Percentiles rank a stretch among this genome's conserved stretches.
Conservation (phyloP, 2,797 vertebrate species). For the Neomorphus geoffroyi region DNA sequence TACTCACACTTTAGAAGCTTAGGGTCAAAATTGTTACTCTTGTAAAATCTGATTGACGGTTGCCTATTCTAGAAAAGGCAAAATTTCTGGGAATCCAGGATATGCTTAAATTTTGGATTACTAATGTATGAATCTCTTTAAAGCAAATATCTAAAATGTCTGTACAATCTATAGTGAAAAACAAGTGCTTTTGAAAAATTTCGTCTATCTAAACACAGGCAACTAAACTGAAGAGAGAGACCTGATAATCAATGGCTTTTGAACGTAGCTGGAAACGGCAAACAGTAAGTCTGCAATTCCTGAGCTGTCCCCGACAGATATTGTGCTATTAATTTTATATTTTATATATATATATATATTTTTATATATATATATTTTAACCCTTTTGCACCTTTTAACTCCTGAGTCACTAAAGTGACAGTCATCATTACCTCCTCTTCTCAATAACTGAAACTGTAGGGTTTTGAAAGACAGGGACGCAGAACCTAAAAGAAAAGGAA, state of each 20-base stretch:
- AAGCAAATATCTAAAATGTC: neutral
- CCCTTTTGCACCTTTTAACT: neutral
- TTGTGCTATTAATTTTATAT: neutral
- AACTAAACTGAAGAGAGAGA: neutral
- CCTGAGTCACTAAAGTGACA: neutral
- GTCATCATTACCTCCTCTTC: neutral
- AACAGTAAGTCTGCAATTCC: neutral
- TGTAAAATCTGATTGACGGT: neutral
- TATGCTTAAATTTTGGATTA: neutral
- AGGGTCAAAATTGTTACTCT: neutral
- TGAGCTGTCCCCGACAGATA: neutral
- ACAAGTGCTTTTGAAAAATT: neutral
- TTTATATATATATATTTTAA: neutral
- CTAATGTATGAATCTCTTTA: neutral
- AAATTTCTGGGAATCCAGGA: neutral
- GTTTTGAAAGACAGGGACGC: neutral
- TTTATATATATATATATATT: neutral
- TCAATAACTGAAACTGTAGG: neutral
- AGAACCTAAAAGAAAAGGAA: neutral
- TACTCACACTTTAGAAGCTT: neutral
- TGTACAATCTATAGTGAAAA: neutral
- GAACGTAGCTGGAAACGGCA: neutral
- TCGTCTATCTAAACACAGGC: neutral
- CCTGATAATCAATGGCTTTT: neutral
- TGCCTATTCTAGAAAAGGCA: neutral